Percentiles rank a stretch among this genome's conserved stretches.
These are phyloP conservation scores for Aselliscus stoliczkanus DNA, from an alignment of 2,797 vertebrate species.

Conservation along the genomic window DNA sequence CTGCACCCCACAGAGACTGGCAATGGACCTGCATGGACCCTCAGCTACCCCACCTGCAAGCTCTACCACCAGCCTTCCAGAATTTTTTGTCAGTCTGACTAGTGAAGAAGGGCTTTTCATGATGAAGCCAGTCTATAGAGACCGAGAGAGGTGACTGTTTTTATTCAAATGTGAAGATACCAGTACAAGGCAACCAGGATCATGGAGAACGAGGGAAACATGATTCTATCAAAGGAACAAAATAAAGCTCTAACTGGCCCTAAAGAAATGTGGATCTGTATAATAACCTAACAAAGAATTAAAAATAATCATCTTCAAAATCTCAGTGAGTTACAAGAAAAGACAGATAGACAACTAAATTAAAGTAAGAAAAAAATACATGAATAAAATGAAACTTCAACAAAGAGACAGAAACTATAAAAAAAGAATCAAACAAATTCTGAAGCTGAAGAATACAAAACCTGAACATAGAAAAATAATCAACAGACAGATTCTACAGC, in stretches of 20 bases:
- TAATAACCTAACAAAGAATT: not conserved
- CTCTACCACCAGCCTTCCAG: not conserved
- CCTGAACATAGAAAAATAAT: not conserved
- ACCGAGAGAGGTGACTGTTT: not conserved
- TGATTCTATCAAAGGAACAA: not conserved
- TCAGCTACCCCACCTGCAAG: not conserved
- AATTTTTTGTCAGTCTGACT: not conserved
- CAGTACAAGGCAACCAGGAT: not conserved
- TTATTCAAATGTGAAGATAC: not conserved
- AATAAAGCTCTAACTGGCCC: not conserved
- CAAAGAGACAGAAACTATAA: not conserved
- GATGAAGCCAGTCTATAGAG: not conserved
- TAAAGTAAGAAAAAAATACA: not conserved
- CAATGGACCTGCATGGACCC: not conserved
- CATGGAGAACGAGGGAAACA: not conserved
- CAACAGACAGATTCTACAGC: not conserved
- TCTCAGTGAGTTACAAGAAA: not conserved
- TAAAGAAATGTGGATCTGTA: not conserved
- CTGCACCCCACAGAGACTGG: not conserved
- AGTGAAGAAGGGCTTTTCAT: not conserved
- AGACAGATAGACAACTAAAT: not conserved
- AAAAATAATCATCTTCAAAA: not conserved
- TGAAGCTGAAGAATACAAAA: not conserved
- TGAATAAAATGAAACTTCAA: not conserved
- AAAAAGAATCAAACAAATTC: not conserved